Conservation (phyloP, 2,113 vertebrate genomes). For the Lathamus discolor region DNA sequence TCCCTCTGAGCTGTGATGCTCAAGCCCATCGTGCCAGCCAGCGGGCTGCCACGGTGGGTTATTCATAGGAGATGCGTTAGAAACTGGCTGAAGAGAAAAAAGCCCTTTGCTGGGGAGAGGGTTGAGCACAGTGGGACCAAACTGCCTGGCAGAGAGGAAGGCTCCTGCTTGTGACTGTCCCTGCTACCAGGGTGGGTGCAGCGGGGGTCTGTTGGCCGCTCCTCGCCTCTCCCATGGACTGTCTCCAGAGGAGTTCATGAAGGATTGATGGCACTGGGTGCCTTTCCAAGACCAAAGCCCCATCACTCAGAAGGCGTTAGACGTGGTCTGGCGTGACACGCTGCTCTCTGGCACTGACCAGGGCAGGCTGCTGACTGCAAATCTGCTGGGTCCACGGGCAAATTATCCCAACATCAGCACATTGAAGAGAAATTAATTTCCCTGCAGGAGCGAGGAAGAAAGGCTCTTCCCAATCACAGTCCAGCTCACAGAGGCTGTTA, state of each 20-base stretch:
- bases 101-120: neutral
- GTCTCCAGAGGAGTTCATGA: neutral
- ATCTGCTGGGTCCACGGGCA: neutral
- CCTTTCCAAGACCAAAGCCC: neutral
- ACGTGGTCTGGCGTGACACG: neutral
- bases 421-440: constrained; percentile 48
- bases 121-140: accelerated
- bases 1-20: neutral
- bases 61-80: neutral
- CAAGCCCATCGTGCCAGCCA: neutral
- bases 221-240: accelerated
- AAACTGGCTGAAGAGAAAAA: neutral
- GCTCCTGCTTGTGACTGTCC: neutral
- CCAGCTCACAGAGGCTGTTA: neutral
- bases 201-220: accelerated
- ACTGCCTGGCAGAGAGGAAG: neutral
- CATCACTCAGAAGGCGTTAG: neutral
- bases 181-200: accelerated
- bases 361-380: constrained; percentile 12
- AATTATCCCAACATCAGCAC: neutral
- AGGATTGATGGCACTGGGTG: neutral
- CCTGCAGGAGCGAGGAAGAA: neutral
- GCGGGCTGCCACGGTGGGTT: accelerated
- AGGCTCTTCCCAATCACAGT: neutral
- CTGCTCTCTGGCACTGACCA: neutral